Evolutionary conservation across 2,797 vertebrate genomes (phyloP), one percentile per base, ranked within the genome.

Genomic region (Syngnathus rostellatus): DNA sequence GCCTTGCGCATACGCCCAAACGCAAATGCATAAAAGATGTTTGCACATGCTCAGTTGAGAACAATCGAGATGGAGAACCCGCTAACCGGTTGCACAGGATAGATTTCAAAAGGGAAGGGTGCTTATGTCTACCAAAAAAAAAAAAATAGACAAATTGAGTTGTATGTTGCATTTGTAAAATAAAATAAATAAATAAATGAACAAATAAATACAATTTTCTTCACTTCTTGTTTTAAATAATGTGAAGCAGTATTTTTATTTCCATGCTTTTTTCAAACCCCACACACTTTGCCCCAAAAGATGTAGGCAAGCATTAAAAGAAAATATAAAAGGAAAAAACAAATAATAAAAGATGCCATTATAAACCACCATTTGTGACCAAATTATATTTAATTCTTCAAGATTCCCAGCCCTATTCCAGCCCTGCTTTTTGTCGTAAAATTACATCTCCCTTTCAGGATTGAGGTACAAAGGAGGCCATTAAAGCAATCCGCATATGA

Each of bases 61-160:
- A 66, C 70, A 79, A 68, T 1, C 67, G 73, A 77, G 81, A 88
- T 72, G 67, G 77, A 85, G 84, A 64, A 74, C 71, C 82, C 72
- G 68, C 68, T 78, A 84, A 86, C 83, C 77, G 79, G 76, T 80
- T 76, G 83, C 66, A 85, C 78, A 78, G 72, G 74, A 89, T 86
- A 80, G 79, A 85, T 90, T 89, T 86, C 80, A 85, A 86, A 65
- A 87, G 80, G 73, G 81, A 86, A 82, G 78, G 78, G 82, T 76
- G 78, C 80, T 77, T 84, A 81, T 75, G 83, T 87, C 80, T 83
- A 87, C 87, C 79, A 88, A 88, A 88, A 89, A 90, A 86, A 77
- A 0, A 31, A 31, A 31, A 31, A 31, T 31, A 2, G 25, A 25
- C 76, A 89, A 80, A 77, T 17, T 14, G 43, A 79, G 74, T 70